Percentiles rank a stretch among this genome's conserved stretches.
phyloP scores from a whole-genome alignment of 2,113 vertebrate genomes.

The Planiliza haematocheilus region DNA sequence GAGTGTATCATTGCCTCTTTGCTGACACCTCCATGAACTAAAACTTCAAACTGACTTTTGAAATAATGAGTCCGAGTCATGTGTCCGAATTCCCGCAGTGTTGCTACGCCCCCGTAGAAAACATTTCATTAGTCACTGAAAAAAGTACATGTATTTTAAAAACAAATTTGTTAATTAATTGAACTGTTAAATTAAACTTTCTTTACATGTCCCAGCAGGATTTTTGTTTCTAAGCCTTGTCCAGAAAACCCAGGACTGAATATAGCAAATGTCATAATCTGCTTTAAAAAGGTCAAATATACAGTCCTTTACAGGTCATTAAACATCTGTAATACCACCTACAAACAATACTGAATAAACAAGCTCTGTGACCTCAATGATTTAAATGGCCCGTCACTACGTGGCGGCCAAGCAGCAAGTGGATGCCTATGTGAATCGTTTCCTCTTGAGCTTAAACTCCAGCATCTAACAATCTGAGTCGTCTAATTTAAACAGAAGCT shows the following conservation, averaged over 20 bases:
- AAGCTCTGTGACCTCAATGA: background rate
- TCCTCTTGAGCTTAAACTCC: constrained; percentile 47
- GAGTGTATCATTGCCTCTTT: background rate
- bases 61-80: constrained; percentile 3
- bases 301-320: background rate
- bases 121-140: background rate
- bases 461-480: constrained; percentile 73
- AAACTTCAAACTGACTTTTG: background rate
- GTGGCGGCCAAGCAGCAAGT: background rate
- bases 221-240: no score
- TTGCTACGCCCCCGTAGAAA: background rate
- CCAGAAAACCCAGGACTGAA: background rate
- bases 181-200: background rate
- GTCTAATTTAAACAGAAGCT: constrained; percentile 80
- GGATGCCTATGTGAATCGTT: background rate
- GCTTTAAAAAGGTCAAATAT: background rate
- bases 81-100: background rate
- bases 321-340: background rate
- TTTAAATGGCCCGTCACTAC: background rate
- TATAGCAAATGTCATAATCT: no score
- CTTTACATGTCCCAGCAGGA: background rate
- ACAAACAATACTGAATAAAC: background rate
- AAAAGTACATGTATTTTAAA: background rate
- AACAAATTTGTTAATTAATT: background rate
- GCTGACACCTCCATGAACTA: no score